Evolutionary conservation across 2,888 invertebrate species (phyloP).

Genomic region (Drosophila kokeensis): DNA sequence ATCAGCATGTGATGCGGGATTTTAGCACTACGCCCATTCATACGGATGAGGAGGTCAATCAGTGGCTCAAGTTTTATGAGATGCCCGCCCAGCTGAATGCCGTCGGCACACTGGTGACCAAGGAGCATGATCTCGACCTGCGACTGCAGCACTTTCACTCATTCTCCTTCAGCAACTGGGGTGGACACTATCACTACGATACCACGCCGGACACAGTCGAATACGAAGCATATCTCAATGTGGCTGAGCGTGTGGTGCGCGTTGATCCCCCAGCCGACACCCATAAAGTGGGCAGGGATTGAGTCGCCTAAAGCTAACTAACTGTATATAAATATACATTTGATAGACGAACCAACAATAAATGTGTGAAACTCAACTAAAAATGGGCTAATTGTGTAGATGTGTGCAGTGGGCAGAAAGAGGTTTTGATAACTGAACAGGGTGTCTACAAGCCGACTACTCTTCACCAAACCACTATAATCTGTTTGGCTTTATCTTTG

Average conservation of each 20-base stretch:
- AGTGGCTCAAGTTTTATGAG: slow-evolving; percentile 96
- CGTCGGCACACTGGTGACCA: slow-evolving; percentile 94
- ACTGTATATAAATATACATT: slow-evolving; percentile 2
- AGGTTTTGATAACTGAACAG: background rate
- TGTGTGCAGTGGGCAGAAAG: background rate
- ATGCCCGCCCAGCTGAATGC: slow-evolving; percentile 95
- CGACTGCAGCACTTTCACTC: slow-evolving; percentile 98
- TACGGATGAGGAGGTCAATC: slow-evolving; percentile 90
- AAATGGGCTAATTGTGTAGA: background rate
- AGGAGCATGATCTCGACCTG: slow-evolving; percentile 94
- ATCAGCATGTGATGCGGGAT: slow-evolving; percentile 98
- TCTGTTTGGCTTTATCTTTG: background rate
- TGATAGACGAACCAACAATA: background rate
- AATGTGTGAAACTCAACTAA: slow-evolving; percentile 7
- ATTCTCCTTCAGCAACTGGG: slow-evolving; percentile 92
- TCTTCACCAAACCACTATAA: background rate
- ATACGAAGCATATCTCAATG: slow-evolving; percentile 94
- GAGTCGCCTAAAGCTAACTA: slow-evolving; percentile 65
- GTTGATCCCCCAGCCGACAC: slow-evolving; percentile 90
- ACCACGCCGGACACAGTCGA: slow-evolving; percentile 94
- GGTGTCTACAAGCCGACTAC: background rate
- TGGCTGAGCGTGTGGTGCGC: slow-evolving; percentile 90
- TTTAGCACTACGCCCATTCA: slow-evolving; percentile 92
- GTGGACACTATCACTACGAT: slow-evolving; percentile 99
- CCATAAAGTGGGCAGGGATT: slow-evolving; percentile 92